Base-by-base conservation (phyloP, 30 jellyfish, hydroid and myxozoan species). In the Nemopilema nomurai region DNA sequence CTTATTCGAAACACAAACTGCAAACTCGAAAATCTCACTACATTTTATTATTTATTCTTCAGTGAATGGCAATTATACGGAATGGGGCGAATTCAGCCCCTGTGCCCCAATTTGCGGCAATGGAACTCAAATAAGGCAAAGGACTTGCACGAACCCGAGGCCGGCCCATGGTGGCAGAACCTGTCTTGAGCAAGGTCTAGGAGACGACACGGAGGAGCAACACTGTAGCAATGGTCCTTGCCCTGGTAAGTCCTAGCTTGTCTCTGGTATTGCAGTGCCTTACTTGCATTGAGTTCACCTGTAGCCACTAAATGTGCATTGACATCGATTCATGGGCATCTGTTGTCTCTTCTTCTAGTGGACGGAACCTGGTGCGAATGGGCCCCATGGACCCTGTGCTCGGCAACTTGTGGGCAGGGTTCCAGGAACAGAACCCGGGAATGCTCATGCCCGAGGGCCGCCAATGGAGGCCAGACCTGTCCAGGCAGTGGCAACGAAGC, bases 391-490 rank as follows among this genome's bases (percentile, higher is more conserved):
- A 78, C 93, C 68, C 57, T 70, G 53, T 92, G 98, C 53, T 92
- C 98, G 70, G 77, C 76, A 71, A 81, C 98, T 16, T 92, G 98
- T 83, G 98, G 98, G 16, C 92, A 71, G 26, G 98, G 98, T 9
- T 72, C 74, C 16, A 69, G 89, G 41, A 92, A 83, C 70, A 85
- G 98, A 77, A 85, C 91, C 19, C 93, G 98, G 23, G 85, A 62
- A 16, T 92, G 98, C 73, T 90, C 69, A 3, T 87, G 97, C 70
- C 98, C 96, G 7, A 41, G 65, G 27, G 92, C 98, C 21, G 87
- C 28, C 13, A 87, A 83, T 72, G 97, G 97, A 24, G 98, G 98
- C 27, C 49, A 67, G 18, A 80, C 66, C 0, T 92, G 98, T 75
- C 80, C 86, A 13, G 98, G 98, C 0, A 75, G 84, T 16, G 87